These are phyloP conservation scores for Bombus cullumanus DNA, from an alignment of 1,140 invertebrate species.

Conservation along the genomic window DNA sequence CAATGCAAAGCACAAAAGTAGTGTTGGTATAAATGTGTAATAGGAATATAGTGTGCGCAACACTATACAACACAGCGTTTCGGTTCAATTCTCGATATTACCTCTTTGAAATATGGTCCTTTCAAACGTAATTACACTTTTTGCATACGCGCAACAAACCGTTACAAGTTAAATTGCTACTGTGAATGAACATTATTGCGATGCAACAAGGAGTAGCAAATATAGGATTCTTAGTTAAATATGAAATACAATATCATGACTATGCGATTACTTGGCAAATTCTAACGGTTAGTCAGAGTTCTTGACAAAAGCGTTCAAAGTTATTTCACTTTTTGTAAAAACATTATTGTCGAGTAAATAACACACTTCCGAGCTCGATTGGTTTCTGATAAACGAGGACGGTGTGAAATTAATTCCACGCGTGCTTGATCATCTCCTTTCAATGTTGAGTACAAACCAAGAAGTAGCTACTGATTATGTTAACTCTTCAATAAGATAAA, in stretches of 20 bases:
- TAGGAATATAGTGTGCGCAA: not conserved
- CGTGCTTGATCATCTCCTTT: too few relatives aligned
- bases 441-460: not conserved
- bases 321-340: not conserved
- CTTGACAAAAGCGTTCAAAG: not conserved
- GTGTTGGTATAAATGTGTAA: not conserved
- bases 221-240: not conserved
- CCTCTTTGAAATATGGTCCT: not conserved
- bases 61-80: not conserved
- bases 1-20: not conserved
- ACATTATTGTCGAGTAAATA: not conserved
- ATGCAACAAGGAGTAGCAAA: not conserved
- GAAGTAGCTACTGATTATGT: not conserved
- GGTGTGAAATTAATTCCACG: too few relatives aligned
- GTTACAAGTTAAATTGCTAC: not conserved
- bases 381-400: not conserved
- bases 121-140: constrained; percentile 20
- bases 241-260: too few relatives aligned
- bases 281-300: not conserved
- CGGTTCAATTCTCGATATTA: not conserved
- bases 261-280: not conserved
- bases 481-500: too few relatives aligned
- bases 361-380: not conserved
- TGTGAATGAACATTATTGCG: not conserved
- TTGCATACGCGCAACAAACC: not conserved